Evolutionary conservation across 30 jellyfish, hydroid and myxozoan species (phyloP).

Genomic region (Hydra vulgaris): DNA sequence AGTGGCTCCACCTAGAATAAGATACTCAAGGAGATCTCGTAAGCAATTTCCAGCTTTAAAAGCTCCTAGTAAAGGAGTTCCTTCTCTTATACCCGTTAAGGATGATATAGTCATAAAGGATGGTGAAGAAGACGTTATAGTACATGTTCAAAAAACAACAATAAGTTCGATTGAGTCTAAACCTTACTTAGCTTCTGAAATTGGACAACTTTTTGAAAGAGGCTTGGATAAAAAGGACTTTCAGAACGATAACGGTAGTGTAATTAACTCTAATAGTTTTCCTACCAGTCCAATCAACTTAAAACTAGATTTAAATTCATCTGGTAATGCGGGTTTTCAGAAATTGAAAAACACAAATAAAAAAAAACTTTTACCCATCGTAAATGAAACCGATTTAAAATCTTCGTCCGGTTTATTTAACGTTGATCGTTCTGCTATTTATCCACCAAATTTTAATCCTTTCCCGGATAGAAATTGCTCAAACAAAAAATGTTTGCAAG

Average conservation of each 20-base stretch:
- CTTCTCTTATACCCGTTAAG: conserved; percentile 8
- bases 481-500: not conserved
- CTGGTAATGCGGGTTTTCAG: not conserved
- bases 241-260: not conserved
- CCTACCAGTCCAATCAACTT: not conserved
- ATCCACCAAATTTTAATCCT: conserved; percentile 72
- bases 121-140: not conserved
- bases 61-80: conserved; percentile 10
- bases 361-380: no score
- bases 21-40: not conserved
- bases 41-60: conserved; percentile 28
- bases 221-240: not conserved
- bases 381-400: conserved; percentile 10
- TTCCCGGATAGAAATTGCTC: conserved; percentile 52
- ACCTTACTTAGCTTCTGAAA: conserved; percentile 18
- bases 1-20: conserved; percentile 27
- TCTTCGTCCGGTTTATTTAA: conserved; percentile 27
- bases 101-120: not conserved
- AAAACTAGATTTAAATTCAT: not conserved
- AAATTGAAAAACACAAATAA: not conserved
- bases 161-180: not conserved
- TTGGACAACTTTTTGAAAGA: not conserved
- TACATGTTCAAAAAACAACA: not conserved
- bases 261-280: not conserved
- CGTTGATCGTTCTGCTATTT: conserved; percentile 58